phyloP scores from a whole-genome alignment of 2,797 vertebrate species.

The Xiphorhynchus erythropygius region DNA sequence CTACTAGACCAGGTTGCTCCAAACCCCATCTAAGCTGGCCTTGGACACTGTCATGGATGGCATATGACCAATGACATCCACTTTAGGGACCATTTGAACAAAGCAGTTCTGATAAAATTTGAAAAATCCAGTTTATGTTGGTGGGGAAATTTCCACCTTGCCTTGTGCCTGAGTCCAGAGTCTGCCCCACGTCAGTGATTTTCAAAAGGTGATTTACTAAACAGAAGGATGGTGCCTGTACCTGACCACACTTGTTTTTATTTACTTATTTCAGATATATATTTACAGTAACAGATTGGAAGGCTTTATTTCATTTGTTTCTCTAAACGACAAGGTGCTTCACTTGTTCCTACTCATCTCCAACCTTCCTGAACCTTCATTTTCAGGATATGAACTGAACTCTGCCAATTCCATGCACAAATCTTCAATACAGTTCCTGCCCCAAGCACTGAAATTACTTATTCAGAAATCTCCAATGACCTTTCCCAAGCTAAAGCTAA shows the following conservation, averaged over 20 bases:
- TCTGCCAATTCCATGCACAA: neutral
- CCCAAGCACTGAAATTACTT: neutral
- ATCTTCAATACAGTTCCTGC: neutral
- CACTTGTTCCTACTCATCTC: neutral
- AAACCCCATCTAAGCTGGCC: neutral
- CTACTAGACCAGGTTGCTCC: neutral
- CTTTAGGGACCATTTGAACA: neutral
- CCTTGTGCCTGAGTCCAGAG: neutral
- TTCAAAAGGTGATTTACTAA: neutral
- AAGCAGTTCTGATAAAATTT: neutral
- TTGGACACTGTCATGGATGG: neutral
- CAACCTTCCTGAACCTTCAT: accelerated
- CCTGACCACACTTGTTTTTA: neutral
- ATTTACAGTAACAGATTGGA: neutral
- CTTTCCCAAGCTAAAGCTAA: neutral
- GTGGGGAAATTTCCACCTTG: neutral
- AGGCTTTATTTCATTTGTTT: neutral
- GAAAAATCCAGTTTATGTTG: neutral
- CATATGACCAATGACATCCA: neutral
- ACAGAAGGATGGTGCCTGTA: neutral
- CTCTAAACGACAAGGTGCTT: neutral
- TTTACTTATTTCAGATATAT: neutral
- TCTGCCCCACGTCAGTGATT: neutral
- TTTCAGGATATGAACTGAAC: neutral
- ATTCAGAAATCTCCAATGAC: neutral